These are phyloP conservation scores for Cottoperca gobio DNA, from an alignment of 2,797 vertebrate genomes.

Conservation along the genomic window DNA sequence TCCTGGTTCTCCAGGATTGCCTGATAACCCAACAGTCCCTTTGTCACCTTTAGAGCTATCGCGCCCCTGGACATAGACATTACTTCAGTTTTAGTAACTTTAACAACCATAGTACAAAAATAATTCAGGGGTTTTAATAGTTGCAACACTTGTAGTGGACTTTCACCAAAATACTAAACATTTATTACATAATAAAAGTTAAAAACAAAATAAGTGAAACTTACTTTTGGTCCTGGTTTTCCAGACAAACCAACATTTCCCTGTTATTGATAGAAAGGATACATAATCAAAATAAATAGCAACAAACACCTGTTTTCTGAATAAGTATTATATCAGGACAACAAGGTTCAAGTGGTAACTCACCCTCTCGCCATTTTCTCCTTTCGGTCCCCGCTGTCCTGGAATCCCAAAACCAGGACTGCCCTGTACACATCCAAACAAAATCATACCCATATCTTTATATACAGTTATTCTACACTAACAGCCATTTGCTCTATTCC, in stretches of 20 bases:
- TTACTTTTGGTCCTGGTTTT: slow-evolving; percentile 91
- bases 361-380: slow-evolving; percentile 91
- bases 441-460: slow-evolving; percentile 17
- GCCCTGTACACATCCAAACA: slow-evolving; percentile 81
- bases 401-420: slow-evolving; percentile 92
- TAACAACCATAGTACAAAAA: background rate
- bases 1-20: slow-evolving; percentile 86
- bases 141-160: background rate
- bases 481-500: background rate
- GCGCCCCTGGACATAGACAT: slow-evolving; percentile 82
- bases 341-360: slow-evolving; percentile 57
- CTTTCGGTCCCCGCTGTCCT: slow-evolving; percentile 89
- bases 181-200: background rate
- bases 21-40: slow-evolving; percentile 82
- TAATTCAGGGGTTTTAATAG: background rate
- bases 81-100: background rate
- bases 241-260: slow-evolving; percentile 94
- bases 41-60: slow-evolving; percentile 86
- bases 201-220: no score
- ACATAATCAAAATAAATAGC: background rate
- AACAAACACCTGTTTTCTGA: background rate
- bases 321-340: background rate
- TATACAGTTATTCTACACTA: background rate
- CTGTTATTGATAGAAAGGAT: slow-evolving; percentile 73
- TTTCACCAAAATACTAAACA: background rate